A percentile compares a stretch with the other conserved stretches of the same genome.
Evolutionary conservation across 2,113 vertebrate genomes (phyloP).

Genomic region (Esox niger): DNA sequence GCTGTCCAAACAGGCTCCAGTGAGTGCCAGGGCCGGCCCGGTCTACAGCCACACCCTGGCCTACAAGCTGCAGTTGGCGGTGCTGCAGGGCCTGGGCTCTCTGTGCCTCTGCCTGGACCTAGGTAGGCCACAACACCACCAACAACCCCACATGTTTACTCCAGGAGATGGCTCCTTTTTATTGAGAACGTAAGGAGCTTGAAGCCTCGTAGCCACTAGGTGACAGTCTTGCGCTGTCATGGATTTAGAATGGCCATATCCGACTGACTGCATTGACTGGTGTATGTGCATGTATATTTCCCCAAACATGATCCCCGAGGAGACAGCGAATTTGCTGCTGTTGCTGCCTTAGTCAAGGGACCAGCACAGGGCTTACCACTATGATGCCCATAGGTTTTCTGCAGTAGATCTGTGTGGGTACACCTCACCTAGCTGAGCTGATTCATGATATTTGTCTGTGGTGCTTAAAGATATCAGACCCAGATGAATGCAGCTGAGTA

Average conservation of each 20-base stretch:
- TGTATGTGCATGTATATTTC: constrained; percentile 25
- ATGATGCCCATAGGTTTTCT: no score
- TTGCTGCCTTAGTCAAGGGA: constrained; percentile 2
- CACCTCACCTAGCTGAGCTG: no score
- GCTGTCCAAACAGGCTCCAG: constrained; percentile 78
- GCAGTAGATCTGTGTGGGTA: no score
- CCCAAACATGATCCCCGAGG: constrained; percentile 6
- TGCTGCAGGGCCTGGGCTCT: constrained; percentile 85
- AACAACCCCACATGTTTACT: neutral
- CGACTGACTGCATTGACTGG: constrained; percentile 26
- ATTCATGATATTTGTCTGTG: no score
- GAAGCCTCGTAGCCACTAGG: constrained; percentile 44
- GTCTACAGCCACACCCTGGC: constrained; percentile 84
- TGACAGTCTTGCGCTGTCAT: constrained; percentile 45
- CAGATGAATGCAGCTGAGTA: no score
- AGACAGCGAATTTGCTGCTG: constrained; percentile 20
- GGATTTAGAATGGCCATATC: neutral
- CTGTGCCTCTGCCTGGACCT: constrained; percentile 83
- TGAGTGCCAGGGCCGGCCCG: constrained; percentile 81
- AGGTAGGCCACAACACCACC: constrained; percentile 71
- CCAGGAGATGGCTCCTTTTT: neutral
- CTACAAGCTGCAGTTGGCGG: constrained; percentile 89
- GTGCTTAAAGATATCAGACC: no score
- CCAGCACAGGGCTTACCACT: constrained; percentile 1
- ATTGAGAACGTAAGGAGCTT: neutral